Conservation (phyloP, 1,140 invertebrate genomes). For the Anadara kagoshimensis region DNA sequence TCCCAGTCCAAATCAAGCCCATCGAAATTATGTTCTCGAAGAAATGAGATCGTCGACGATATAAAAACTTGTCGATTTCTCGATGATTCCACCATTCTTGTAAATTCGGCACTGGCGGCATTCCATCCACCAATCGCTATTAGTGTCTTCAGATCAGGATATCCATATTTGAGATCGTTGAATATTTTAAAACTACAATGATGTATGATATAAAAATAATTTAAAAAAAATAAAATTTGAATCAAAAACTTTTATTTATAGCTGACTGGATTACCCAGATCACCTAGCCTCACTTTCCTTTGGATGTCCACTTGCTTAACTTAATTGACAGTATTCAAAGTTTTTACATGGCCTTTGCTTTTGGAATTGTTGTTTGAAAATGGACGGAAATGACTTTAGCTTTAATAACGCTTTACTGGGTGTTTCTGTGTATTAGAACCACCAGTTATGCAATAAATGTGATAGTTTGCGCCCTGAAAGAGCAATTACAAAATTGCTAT, state of each 20-base stretch:
- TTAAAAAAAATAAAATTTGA: background rate
- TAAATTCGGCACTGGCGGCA: slow-evolving; percentile 94
- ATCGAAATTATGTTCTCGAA: slow-evolving; percentile 93
- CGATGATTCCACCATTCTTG: slow-evolving; percentile 76
- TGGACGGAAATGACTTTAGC: no score
- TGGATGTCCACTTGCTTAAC: no score
- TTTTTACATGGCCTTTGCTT: no score
- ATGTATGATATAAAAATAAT: no score
- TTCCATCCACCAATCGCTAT: slow-evolving; percentile 96
- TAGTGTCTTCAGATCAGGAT: slow-evolving; percentile 91
- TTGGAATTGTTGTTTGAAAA: no score
- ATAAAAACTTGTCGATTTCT: slow-evolving; percentile 82
- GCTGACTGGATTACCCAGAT: background rate
- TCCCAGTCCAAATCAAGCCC: slow-evolving; percentile 97
- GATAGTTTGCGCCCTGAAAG: no score
- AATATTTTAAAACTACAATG: slow-evolving; percentile 76
- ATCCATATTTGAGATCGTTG: slow-evolving; percentile 88
- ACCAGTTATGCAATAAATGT: no score
- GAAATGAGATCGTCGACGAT: slow-evolving; percentile 93
- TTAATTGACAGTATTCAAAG: no score
- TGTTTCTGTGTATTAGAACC: no score
- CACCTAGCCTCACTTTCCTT: no score
- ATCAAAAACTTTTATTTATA: background rate
- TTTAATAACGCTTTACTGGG: no score
- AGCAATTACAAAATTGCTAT: no score